phyloP scores from a whole-genome alignment of 2,113 vertebrate genomes.

The Amazona vittata region DNA sequence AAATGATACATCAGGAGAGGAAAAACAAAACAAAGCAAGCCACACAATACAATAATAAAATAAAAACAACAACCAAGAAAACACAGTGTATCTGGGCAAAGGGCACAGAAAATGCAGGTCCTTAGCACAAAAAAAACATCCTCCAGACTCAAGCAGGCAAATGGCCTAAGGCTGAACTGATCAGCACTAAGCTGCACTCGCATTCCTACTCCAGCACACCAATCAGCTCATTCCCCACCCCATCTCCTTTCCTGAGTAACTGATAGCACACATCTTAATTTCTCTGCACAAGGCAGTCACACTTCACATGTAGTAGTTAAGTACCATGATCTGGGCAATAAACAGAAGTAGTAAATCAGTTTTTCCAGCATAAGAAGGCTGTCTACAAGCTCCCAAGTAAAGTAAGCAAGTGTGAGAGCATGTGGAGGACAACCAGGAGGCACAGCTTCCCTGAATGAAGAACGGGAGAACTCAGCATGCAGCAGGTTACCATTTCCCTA shows the following conservation, averaged over 20 bases:
- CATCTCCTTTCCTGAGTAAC: accelerated
- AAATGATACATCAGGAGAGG: not conserved
- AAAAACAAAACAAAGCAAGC: not conserved
- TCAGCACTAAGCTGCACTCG: not conserved
- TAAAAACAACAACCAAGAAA: not conserved
- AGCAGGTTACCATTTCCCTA: not conserved
- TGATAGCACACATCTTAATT: accelerated
- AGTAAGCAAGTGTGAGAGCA: accelerated
- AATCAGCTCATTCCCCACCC: not conserved
- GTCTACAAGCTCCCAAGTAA: not conserved
- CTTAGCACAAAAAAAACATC: not conserved
- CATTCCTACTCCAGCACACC: not conserved
- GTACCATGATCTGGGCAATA: not conserved
- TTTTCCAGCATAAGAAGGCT: not conserved
- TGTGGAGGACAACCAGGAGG: accelerated
- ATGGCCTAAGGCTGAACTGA: not conserved
- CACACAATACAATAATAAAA: not conserved
- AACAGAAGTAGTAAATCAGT: not conserved
- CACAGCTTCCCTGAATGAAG: not conserved
- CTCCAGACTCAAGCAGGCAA: not conserved
- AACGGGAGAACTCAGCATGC: not conserved
- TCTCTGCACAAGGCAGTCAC: not conserved
- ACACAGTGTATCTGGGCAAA: not conserved
- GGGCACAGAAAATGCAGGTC: not conserved
- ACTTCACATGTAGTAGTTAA: not conserved